Evolutionary conservation across 2,888 invertebrate genomes (phyloP).

Genomic region (Agrochola macilenta): DNA sequence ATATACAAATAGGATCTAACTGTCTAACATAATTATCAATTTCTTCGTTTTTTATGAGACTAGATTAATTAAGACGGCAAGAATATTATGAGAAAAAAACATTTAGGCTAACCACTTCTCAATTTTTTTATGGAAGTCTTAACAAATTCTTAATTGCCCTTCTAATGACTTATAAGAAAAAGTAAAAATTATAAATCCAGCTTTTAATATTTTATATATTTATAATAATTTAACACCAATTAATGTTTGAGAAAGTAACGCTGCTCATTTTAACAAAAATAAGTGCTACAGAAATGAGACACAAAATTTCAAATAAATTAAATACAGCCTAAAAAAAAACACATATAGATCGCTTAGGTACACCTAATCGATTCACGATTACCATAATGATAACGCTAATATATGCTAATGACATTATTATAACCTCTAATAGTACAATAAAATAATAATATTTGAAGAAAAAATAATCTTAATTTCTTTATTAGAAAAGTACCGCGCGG

Average conservation of each 20-base stretch:
- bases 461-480: constrained; percentile 71
- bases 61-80: not conserved
- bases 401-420: constrained; percentile 76
- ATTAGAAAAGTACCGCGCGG: constrained; percentile 69
- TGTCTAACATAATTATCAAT: not conserved
- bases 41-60: constrained; percentile 18
- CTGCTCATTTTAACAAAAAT: not conserved
- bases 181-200: not conserved
- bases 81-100: not conserved
- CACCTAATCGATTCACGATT: constrained; percentile 43
- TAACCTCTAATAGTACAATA: constrained; percentile 73
- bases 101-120: not conserved
- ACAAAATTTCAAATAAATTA: constrained; percentile 36
- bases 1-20: constrained; percentile 31
- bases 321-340: constrained; percentile 10
- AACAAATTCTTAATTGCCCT: not conserved
- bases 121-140: not conserved
- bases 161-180: no score
- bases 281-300: not conserved
- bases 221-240: not conserved
- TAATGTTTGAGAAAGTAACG: not conserved
- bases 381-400: constrained; percentile 60
- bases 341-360: constrained; percentile 45
- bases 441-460: constrained; percentile 67
- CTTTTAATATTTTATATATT: not conserved